Evolutionary conservation across 2,113 vertebrate species (phyloP).

Genomic region (Ploceus nigricollis): DNA sequence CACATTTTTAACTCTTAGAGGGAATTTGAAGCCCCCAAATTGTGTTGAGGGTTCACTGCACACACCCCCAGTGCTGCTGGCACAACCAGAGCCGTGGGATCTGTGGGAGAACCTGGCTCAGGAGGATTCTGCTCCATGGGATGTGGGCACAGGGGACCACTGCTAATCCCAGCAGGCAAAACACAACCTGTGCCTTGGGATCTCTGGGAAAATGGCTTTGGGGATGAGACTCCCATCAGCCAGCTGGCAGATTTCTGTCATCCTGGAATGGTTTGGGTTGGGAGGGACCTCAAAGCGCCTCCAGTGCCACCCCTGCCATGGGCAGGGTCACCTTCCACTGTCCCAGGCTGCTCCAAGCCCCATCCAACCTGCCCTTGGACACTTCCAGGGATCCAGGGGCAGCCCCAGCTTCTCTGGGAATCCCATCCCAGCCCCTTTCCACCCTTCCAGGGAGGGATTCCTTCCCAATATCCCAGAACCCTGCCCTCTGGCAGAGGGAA

Average conservation of each 20-base stretch:
- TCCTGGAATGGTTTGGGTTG: background rate
- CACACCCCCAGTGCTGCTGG: background rate
- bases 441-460: background rate
- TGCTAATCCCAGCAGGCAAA: background rate
- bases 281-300: background rate
- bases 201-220: background rate
- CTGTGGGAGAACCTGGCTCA: background rate
- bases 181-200: background rate
- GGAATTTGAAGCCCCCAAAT: background rate
- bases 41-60: background rate
- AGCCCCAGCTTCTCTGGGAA: background rate
- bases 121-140: background rate
- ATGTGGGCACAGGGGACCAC: background rate
- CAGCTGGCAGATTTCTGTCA: background rate
- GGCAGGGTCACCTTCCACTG: background rate
- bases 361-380: background rate
- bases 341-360: background rate
- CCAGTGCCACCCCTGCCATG: background rate
- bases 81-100: fast-evolving
- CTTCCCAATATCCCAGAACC: background rate
- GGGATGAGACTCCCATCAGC: background rate
- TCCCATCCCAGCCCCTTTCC: background rate
- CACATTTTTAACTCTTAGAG: background rate
- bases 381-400: background rate
- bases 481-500: background rate